Evolutionary conservation across 2,888 invertebrate genomes (phyloP), one percentile per base, ranked within the genome.

Genomic region (Subacronicta megacephala): DNA sequence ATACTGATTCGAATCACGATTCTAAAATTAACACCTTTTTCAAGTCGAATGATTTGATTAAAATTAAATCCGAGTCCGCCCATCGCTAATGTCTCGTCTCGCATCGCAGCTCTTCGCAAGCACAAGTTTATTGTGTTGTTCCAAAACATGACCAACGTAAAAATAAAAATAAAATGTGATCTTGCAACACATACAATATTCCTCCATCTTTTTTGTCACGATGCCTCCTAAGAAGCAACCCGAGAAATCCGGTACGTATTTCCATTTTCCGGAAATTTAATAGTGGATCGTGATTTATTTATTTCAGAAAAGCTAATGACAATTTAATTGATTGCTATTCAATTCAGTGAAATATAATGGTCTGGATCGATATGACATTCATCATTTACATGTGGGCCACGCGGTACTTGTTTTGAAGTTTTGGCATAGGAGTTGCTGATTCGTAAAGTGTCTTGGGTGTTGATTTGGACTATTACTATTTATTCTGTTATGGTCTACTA

Each of bases 221-320:
- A 98, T 98, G 98, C 97, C 97, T 95, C 97, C 98, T 82, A 96
- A 96, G 92, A 98, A 98, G 95, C 96, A 97, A 89, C 95, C 97
- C 83, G 97, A 97, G 88, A 97, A 97, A 95, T 95, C 97, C 94
- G 97, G 97, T 97, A 96, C 94, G 95, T 92, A 87, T 88, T 84
- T 60, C 77, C 81, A 82, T 78, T 76, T 81, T 36, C 15, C 38
- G 6, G 12, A 58, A 45, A 70, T 54, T 52, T 31, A 60, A 67
- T 73, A 76, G 80, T 53, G 55, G 49, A 40, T 29, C 23, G 45
- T 36, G 44, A 40, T 40, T 40, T 31, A 47, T 29, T 33, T 43
- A n/a, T 44, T 16, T 16, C 17, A 13, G 0, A 40, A 54, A 47
- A 15, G 15, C 26, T n/a, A 15, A 35, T 20, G 26, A 10, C 17